Conservation (phyloP, 2,113 vertebrate genomes). For the Mustela nigripes region DNA sequence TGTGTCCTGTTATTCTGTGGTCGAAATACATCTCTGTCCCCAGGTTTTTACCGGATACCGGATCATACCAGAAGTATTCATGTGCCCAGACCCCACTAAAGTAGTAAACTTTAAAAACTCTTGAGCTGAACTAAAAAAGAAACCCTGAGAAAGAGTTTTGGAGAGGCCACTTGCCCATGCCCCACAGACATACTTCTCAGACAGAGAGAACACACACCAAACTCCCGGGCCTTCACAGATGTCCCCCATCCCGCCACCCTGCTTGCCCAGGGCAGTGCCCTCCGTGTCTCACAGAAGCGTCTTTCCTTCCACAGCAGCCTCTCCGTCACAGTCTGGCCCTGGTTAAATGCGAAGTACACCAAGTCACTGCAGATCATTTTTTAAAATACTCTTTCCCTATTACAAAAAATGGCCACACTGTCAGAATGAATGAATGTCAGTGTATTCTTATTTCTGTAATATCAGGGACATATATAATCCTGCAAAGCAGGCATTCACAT, state of each 20-base stretch:
- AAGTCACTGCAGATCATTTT: background rate
- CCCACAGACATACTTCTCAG: background rate
- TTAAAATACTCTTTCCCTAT: background rate
- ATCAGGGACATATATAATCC: background rate
- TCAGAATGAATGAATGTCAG: background rate
- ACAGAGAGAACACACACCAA: rapidly evolving
- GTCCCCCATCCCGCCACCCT: too few relatives aligned
- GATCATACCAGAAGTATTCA: background rate
- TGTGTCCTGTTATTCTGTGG: background rate
- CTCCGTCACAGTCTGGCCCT: background rate
- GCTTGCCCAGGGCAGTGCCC: background rate
- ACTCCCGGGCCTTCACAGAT: background rate
- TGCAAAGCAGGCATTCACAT: background rate
- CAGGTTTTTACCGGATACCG: background rate
- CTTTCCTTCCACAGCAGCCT: background rate
- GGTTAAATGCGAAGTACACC: background rate
- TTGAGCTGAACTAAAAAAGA: background rate
- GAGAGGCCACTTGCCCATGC: background rate
- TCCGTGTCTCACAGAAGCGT: background rate
- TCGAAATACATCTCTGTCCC: background rate
- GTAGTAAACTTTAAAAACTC: background rate
- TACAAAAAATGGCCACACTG: background rate
- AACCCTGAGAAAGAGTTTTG: background rate
- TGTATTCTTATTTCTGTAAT: background rate
- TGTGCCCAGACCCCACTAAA: background rate